Conservation (phyloP, 2,888 invertebrate genomes). For the Acleris holmiana region DNA sequence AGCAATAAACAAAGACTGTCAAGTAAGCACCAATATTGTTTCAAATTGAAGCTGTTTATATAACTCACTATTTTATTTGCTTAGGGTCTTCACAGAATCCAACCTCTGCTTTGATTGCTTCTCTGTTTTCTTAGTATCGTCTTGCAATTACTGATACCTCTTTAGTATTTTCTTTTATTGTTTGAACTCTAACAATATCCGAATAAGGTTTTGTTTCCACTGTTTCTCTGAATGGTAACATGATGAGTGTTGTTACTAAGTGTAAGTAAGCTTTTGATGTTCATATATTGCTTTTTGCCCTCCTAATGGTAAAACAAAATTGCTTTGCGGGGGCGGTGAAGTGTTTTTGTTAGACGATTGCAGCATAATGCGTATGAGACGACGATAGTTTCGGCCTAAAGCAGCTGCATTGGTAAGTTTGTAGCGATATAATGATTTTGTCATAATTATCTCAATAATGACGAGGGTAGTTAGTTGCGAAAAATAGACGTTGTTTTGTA, state of each 20-base stretch:
- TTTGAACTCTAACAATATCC: background rate
- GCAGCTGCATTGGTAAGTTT: constrained; percentile 9
- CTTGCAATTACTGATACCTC: constrained; percentile 11
- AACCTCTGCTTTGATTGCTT: constrained; percentile 47
- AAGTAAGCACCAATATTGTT: constrained; percentile 34
- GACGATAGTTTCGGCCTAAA: constrained; percentile 6
- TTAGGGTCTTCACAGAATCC: constrained; percentile 50
- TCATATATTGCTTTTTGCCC: constrained; percentile 33
- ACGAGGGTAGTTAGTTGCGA: constrained; percentile 19
- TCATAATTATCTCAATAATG: constrained; percentile 32
- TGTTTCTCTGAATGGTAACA: constrained; percentile 8
- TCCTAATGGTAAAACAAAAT: constrained; percentile 12
- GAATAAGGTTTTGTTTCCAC: constrained; percentile 1
- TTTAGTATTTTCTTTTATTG: background rate
- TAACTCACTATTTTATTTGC: constrained; percentile 36
- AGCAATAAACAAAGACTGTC: constrained; percentile 20
- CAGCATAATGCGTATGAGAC: background rate
- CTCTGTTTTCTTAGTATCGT: constrained; percentile 43
- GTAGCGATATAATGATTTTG: constrained; percentile 29
- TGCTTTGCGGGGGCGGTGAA: constrained; percentile 1
- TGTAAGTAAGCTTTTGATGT: constrained; percentile 37
- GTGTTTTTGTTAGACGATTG: background rate
- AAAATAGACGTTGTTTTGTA: background rate
- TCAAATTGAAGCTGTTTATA: constrained; percentile 32
- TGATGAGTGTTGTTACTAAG: constrained; percentile 23